These are phyloP conservation scores for Cassiopea andromeda DNA, from an alignment of 30 jellyfish, hydroid and myxozoan genomes.

Conservation along the genomic window DNA sequence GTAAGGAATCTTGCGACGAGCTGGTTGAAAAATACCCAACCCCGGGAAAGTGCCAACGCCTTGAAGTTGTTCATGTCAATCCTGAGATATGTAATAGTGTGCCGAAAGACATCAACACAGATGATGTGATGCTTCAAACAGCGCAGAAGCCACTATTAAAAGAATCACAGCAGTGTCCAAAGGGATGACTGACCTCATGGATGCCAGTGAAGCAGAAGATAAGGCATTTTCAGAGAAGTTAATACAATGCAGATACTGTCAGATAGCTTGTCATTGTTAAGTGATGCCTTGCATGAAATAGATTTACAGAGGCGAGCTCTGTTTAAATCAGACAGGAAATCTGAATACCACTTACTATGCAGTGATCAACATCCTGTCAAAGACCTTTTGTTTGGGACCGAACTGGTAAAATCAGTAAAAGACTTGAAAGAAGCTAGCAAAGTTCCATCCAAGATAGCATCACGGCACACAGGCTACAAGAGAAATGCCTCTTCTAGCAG, in stretches of 20 bases:
- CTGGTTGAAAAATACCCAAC: neutral
- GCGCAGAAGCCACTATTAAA: neutral
- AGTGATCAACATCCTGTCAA: neutral
- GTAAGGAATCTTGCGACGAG: neutral
- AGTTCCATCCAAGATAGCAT: neutral
- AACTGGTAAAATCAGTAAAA: neutral
- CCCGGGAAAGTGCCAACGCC: neutral
- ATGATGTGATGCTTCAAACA: neutral
- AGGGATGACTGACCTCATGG: neutral
- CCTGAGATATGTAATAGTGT: neutral
- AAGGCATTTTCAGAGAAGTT: neutral
- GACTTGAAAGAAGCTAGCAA: neutral
- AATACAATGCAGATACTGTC: neutral
- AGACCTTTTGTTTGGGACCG: neutral
- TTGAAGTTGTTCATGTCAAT: neutral
- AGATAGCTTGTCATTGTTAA: neutral
- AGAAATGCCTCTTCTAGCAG: neutral
- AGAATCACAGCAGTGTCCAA: neutral
- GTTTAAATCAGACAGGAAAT: neutral
- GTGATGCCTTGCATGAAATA: neutral
- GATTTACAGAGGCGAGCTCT: neutral
- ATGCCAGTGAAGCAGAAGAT: neutral
- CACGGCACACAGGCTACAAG: neutral
- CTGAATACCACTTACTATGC: neutral
- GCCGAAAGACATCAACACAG: neutral